Evolutionary conservation across 2,888 invertebrate species (phyloP), one percentile per base, ranked within the genome.

Genomic region (Barypeithes pellucidus): DNA sequence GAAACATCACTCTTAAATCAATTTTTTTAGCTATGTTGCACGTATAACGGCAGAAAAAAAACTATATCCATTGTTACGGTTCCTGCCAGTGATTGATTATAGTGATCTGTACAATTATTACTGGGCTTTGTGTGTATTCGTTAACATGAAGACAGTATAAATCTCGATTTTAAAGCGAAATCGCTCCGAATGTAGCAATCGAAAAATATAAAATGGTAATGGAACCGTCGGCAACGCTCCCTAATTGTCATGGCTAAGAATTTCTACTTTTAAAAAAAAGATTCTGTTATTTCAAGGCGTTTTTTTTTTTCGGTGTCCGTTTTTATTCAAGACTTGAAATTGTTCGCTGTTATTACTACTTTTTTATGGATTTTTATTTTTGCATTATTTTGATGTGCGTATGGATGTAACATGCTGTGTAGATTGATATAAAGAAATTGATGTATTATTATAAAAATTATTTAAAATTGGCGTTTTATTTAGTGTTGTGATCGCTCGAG

Each of bases 391-490:
- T 80, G 79, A 78, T 81, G 81, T 82, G 81, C 80, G 83, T 81
- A 82, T 83, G 83, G 77, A 82, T 83, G 83, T 82, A 82, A 75
- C 79, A 80, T 80, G 83, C 83, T 82, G 82, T 83, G 83, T 83
- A 83, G 83, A 83, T 83, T 82, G 83, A 82, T 81, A 82, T 81
- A 82, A 82, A 81, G 77, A 81, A 82, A 81, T 81, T 82, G 83
- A 82, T 83, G 83, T 83, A 83, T 81, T 82, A 83, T 82, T 82
- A 82, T 80, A 83, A 82, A 81, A 82, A 67, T 68, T 75, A 72
- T 72, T 75, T 72, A 73, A 73, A 29, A 73, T 0, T 22, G 14
- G 11, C 9, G 62, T 41, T 68, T 24, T 61, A 39, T 67, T 50
- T 67, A 5, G 1, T n/a, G n/a, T n/a, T n/a, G n/a, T n/a, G n/a